Percentiles rank a stretch among this genome's conserved stretches.
Evolutionary conservation across 2,797 vertebrate genomes (phyloP).

Genomic region (Dermochelys coriacea): DNA sequence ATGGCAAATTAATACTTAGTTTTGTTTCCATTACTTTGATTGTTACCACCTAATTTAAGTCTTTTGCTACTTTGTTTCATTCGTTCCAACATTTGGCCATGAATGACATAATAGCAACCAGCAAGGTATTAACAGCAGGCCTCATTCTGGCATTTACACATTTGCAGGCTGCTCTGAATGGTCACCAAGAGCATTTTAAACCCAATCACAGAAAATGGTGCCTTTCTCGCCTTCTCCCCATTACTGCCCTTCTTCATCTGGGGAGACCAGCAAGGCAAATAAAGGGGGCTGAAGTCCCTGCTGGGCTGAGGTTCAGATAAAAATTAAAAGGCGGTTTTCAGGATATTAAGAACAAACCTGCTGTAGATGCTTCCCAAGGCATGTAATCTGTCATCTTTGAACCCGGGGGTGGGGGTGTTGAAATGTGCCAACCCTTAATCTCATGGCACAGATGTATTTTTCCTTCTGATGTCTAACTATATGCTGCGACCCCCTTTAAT

Average conservation of each 20-base stretch:
- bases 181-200: background rate
- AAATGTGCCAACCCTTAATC: slow-evolving; percentile 6
- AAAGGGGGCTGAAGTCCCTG: background rate
- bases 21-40: background rate
- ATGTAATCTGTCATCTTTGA: slow-evolving; percentile 17
- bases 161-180: background rate
- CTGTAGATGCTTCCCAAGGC: background rate
- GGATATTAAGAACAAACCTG: background rate
- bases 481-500: slow-evolving; percentile 3
- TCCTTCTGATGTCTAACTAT: slow-evolving; percentile 1
- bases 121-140: background rate
- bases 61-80: background rate
- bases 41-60: background rate
- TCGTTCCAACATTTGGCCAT: background rate
- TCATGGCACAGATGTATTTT: slow-evolving; percentile 22
- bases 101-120: fast-evolving
- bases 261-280: background rate
- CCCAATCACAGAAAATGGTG: fast-evolving
- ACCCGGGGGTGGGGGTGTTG: background rate
- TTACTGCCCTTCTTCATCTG: fast-evolving
- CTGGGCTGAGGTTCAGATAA: background rate
- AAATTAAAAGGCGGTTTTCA: slow-evolving; percentile 11
- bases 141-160: background rate
- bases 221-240: background rate
- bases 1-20: background rate